Percentiles rank a stretch among this genome's conserved stretches.
phyloP scores from a whole-genome alignment of 1,140 invertebrate genomes.

The Manduca sexta region DNA sequence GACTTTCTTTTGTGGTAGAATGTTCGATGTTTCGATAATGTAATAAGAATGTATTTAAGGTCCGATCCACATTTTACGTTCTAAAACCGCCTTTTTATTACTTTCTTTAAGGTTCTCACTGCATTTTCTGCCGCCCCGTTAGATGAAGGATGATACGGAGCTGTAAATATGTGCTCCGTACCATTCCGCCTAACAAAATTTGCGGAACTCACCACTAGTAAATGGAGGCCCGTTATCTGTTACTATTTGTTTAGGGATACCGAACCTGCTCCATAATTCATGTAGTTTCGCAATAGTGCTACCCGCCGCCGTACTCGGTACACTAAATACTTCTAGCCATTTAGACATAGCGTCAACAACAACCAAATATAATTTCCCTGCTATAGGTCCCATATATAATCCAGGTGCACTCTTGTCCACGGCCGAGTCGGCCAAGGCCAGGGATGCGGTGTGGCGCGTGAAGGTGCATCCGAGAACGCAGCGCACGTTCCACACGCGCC shows the following conservation, averaged over 20 bases:
- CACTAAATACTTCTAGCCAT: constrained; percentile 13
- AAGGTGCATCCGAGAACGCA: background rate
- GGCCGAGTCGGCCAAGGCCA: constrained; percentile 12
- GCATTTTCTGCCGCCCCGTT: constrained; percentile 3
- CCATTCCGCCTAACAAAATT: constrained; percentile 5
- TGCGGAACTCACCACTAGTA: constrained; percentile 10
- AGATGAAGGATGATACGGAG: constrained; percentile 15
- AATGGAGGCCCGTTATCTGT: constrained; percentile 18
- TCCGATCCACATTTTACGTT: too few relatives aligned
- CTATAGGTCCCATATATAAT: constrained; percentile 14
- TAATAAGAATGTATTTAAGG: too few relatives aligned
- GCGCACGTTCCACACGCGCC: background rate
- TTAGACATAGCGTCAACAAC: constrained; percentile 16
- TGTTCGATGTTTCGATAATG: too few relatives aligned
- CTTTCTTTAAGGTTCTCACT: too few relatives aligned
- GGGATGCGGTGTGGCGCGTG: background rate
- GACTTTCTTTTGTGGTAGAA: too few relatives aligned
- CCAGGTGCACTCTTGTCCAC: constrained; percentile 11
- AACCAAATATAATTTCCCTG: constrained; percentile 9
- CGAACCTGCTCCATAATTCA: constrained; percentile 8
- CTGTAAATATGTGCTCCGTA: constrained; percentile 10
- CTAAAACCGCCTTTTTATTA: too few relatives aligned
- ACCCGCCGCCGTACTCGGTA: constrained; percentile 3
- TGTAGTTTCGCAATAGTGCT: constrained; percentile 3
- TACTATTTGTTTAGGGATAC: constrained; percentile 13